Base-by-base conservation (phyloP, 2,113 vertebrate species). In the Gymnarchus niloticus region DNA sequence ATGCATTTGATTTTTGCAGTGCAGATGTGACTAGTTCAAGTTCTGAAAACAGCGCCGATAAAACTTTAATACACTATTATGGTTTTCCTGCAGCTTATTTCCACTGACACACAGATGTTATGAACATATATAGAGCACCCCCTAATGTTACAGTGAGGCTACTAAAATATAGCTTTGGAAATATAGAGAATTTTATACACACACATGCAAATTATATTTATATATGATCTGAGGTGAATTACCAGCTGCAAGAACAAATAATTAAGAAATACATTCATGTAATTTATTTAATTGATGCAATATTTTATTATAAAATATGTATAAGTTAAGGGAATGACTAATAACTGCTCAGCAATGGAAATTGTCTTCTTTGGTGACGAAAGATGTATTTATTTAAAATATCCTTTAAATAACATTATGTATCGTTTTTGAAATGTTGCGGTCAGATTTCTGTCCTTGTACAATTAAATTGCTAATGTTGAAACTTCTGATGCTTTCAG, bases 91-190 rank as follows among this genome's bases (percentile, higher is more conserved):
- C 10, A 59, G 54, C 25, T 10, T 21, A 3, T 28, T 49, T 49
- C 4, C 44, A 8, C 37, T 1, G 23, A 78, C 44, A 33, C 54
- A 17, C 25, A n/a, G 73, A 57, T 48, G 54, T 90, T 91, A 86
- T 90, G 83, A 91, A 95, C 93, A 91, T 91, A 93, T 93, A 89
- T 93, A 95, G 95, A 95, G 95, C 95, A 91, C 94, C 95, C 92
- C 93, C 95, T 94, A 94, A 92, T 91, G 95, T 89, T 92, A 85
- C 52, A 51, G 56, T 7, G 37, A 25, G 48, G 93, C 88, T 89
- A 94, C 69, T 95, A 93, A 89, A 87, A 78, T n/a, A 0, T 56
- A 77, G 84, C 48, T 5, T 86, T 83, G 84, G 86, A 77, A 61
- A 81, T 8, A 86, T 19, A 37, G n/a, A 84, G 21, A 73, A 83